Conservation (phyloP, 2,888 invertebrate species). For the Formica aserva region DNA sequence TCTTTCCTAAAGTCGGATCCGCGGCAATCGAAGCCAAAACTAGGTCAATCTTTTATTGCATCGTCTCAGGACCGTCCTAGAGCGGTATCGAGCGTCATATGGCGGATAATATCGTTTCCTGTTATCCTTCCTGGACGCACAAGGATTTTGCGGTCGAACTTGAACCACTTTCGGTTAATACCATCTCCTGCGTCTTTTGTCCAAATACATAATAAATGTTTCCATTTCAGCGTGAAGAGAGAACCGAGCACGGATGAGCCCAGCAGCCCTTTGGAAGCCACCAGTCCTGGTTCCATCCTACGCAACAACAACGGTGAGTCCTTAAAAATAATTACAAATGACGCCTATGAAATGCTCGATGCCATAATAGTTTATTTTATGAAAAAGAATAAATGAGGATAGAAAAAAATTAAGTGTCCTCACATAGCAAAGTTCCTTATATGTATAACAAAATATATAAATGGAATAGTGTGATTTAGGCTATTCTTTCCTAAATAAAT, state of each 20-base stretch:
- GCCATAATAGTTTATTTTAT: neutral
- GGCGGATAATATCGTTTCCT: slow-evolving; percentile 38
- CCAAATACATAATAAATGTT: slow-evolving; percentile 80
- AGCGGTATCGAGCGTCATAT: slow-evolving; percentile 28
- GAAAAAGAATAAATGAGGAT: neutral
- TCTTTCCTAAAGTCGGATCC: slow-evolving; percentile 64
- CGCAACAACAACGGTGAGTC: slow-evolving; percentile 85
- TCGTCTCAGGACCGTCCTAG: slow-evolving; percentile 69
- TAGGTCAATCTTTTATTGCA: slow-evolving; percentile 76
- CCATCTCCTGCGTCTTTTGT: slow-evolving; percentile 41
- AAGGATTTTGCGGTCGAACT: slow-evolving; percentile 60
- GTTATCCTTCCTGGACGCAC: slow-evolving; percentile 32
- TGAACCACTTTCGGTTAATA: slow-evolving; percentile 70
- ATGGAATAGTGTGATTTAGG: neutral
- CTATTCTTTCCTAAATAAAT: neutral
- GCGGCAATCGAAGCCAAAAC: slow-evolving; percentile 71
- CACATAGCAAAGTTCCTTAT: neutral
- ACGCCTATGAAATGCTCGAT: neutral
- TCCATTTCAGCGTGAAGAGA: slow-evolving; percentile 84
- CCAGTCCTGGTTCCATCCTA: slow-evolving; percentile 84
- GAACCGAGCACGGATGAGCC: slow-evolving; percentile 84
- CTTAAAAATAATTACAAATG: slow-evolving; percentile 58
- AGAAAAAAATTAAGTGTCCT: neutral
- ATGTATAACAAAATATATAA: neutral
- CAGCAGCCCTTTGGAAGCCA: slow-evolving; percentile 84